A percentile compares a stretch with the other conserved stretches of the same genome.
Conservation (phyloP, 2,113 vertebrate genomes). For the Gnathonemus longibarbis region DNA sequence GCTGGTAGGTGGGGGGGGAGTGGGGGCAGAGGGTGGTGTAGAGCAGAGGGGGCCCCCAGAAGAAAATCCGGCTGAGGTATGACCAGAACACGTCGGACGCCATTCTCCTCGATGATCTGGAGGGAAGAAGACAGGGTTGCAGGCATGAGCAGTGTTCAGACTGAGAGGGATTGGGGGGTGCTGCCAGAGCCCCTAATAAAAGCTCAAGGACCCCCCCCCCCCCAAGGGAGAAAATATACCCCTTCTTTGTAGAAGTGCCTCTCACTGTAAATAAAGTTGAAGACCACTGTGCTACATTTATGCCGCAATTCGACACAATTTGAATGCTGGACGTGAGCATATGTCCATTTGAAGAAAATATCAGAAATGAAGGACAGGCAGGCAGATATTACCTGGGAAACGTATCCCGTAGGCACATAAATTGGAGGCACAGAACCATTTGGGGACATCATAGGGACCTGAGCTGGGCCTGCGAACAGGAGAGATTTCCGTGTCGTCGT, state of each 20-base stretch:
- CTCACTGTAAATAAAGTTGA: not conserved
- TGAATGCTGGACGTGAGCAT: not conserved
- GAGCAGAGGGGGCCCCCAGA: slow-evolving; percentile 80
- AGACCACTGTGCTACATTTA: not conserved
- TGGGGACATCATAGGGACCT: slow-evolving; percentile 99
- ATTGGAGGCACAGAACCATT: slow-evolving; percentile 99
- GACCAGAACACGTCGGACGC: slow-evolving; percentile 92
- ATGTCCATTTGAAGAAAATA: not conserved
- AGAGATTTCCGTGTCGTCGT: not conserved
- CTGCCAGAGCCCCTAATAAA: not conserved
- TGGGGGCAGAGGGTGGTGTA: slow-evolving; percentile 80
- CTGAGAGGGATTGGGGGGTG: not conserved
- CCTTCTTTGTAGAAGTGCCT: not conserved
- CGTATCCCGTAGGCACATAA: slow-evolving; percentile 98
- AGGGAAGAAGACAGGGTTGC: not conserved
- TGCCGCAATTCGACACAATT: not conserved
- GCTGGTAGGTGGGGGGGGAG: slow-evolving; percentile 83
- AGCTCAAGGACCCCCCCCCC: not conserved
- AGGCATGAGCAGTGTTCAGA: not conserved
- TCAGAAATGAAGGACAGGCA: not conserved
- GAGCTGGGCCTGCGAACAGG: slow-evolving; percentile 78
- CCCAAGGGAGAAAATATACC: not conserved
- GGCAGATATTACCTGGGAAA: slow-evolving; percentile 79
- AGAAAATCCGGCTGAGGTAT: slow-evolving; percentile 96
- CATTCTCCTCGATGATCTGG: slow-evolving; percentile 95